phyloP scores from a whole-genome alignment of 2,797 vertebrate species.

The Thalassophryne amazonica region DNA sequence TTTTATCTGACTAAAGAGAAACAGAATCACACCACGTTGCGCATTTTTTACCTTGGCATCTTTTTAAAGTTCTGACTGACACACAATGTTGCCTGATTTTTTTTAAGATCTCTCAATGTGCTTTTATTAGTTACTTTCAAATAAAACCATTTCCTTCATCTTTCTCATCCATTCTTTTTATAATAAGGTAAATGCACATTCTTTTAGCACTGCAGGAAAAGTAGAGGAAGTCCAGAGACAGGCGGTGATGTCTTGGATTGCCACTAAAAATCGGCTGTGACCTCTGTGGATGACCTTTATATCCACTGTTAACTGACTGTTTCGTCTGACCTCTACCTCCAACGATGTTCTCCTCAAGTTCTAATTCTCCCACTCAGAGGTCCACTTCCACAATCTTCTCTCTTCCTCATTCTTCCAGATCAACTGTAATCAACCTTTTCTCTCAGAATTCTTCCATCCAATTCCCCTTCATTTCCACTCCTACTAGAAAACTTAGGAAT shows the following conservation, averaged over 20 bases:
- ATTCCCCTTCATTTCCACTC: background rate
- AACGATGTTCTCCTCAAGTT: background rate
- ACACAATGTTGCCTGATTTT: no score
- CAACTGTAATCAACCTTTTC: conserved; percentile 7
- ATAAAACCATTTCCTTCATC: no score
- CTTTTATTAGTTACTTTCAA: no score
- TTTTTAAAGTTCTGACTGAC: no score
- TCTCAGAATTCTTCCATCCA: background rate
- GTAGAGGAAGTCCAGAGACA: background rate
- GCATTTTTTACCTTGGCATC: no score
- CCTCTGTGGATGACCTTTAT: conserved; percentile 4
- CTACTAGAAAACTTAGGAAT: background rate
- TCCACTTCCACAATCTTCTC: background rate
- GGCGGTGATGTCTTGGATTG: conserved; percentile 17
- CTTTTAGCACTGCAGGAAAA: background rate
- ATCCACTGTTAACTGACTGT: conserved; percentile 13
- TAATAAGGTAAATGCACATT: no score
- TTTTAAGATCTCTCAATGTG: no score
- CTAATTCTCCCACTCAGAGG: conserved; percentile 5
- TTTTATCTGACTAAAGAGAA: no score
- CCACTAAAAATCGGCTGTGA: background rate
- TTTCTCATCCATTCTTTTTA: no score
- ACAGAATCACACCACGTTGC: no score
- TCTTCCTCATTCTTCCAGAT: background rate
- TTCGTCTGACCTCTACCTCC: background rate